A percentile compares a stretch with the other conserved stretches of the same genome.
These are phyloP conservation scores for Hippocampus barbouri DNA, from an alignment of 2,113 vertebrate genomes.

Conservation along the genomic window DNA sequence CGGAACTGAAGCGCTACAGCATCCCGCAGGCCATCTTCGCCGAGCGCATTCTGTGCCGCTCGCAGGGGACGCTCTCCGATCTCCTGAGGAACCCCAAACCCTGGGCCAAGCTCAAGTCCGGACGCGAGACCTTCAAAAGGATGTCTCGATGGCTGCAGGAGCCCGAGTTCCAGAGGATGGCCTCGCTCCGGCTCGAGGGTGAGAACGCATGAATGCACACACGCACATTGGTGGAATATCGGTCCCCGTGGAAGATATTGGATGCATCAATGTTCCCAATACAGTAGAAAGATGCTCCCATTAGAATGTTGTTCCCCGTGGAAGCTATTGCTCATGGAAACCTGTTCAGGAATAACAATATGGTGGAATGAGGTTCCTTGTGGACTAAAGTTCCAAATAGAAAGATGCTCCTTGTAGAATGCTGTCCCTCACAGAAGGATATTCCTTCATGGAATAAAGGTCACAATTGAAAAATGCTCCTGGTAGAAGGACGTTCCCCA, in stretches of 20 bases:
- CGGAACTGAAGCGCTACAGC: slow-evolving; percentile 98
- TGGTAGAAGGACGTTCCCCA: too few species aligned
- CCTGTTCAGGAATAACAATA: too few species aligned
- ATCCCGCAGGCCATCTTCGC: slow-evolving; percentile 99
- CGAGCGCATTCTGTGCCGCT: slow-evolving; percentile 95
- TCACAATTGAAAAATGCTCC: too few species aligned
- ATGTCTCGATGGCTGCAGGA: slow-evolving; percentile 99
- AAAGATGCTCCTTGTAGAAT: too few species aligned
- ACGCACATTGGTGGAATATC: neutral
- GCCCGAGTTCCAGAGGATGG: slow-evolving; percentile 98
- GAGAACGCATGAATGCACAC: slow-evolving; percentile 53
- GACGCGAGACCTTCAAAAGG: slow-evolving; percentile 95
- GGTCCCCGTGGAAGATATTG: too few species aligned
- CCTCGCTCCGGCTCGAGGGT: slow-evolving; percentile 95
- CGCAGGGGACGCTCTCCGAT: slow-evolving; percentile 96
- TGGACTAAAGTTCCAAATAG: too few species aligned
- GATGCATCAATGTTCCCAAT: neutral
- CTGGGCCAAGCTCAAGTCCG: slow-evolving; percentile 99
- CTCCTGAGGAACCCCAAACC: slow-evolving; percentile 97
- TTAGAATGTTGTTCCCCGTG: neutral
- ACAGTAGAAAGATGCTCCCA: neutral
- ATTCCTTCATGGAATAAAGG: too few species aligned
- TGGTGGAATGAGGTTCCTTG: too few species aligned
- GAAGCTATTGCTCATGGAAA: too few species aligned
- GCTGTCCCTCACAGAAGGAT: too few species aligned